Evolutionary conservation across 2,797 vertebrate species (phyloP).

Genomic region (Danio choprae): DNA sequence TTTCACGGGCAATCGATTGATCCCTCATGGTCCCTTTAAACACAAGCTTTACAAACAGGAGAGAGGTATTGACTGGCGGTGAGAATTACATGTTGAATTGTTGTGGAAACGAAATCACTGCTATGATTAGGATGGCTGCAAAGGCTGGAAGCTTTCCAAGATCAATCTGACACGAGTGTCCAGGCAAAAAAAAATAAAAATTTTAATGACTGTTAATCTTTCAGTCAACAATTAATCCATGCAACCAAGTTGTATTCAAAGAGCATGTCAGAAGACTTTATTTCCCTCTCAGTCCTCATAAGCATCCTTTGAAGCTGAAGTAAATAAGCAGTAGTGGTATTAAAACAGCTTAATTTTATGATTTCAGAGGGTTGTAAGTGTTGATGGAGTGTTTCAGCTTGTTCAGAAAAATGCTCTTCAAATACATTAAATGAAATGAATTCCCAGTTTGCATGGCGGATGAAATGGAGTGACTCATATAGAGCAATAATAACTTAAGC

Average conservation of each 20-base stretch:
- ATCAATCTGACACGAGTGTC: constrained; percentile 58
- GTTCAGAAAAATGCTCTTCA: constrained; percentile 62
- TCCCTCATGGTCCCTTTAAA: constrained; percentile 65
- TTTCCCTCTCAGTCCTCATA: constrained; percentile 27
- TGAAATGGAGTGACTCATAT: constrained; percentile 75
- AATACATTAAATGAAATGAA: constrained; percentile 70
- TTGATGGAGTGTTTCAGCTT: constrained; percentile 58
- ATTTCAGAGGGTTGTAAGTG: constrained; percentile 63
- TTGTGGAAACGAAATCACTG: constrained; percentile 52
- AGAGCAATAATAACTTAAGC: constrained; percentile 78
- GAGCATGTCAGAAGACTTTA: constrained; percentile 46
- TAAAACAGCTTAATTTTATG: constrained; percentile 57
- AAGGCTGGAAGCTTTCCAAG: constrained; percentile 67
- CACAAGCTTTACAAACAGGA: constrained; percentile 64
- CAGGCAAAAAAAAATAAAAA: constrained; percentile 55
- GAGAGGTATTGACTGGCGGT: constrained; percentile 74
- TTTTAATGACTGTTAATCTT: constrained; percentile 70
- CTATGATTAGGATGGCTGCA: constrained; percentile 61
- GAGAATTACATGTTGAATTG: constrained; percentile 72
- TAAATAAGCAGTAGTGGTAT: constrained; percentile 44
- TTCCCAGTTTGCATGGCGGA: constrained; percentile 65
- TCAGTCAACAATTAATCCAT: constrained; percentile 74
- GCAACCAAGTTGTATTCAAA: constrained; percentile 53
- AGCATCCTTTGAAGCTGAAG: constrained; percentile 47
- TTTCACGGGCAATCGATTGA: constrained; percentile 72